Percentiles rank a stretch among this genome's conserved stretches.
phyloP scores from a whole-genome alignment of 2,797 vertebrate species.

The Parotocinclus haroldoi region DNA sequence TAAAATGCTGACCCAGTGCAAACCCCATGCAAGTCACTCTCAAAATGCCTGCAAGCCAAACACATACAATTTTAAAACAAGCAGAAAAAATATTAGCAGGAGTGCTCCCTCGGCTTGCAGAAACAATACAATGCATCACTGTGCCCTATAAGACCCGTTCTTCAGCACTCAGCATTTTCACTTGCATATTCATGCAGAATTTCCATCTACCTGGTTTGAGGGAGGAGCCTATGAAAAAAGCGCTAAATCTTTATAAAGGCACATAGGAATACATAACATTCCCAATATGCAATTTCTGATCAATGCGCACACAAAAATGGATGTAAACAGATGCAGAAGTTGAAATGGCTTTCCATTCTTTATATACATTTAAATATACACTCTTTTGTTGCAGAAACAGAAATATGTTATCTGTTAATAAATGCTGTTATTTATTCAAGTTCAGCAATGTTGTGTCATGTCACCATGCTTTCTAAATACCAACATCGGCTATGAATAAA shows the following conservation, averaged over 20 bases:
- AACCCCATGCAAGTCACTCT: constrained; percentile 12
- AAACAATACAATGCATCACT: constrained; percentile 54
- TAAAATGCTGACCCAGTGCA: constrained; percentile 13
- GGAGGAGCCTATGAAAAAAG: constrained; percentile 37
- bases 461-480: too few species aligned
- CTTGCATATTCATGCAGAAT: constrained; percentile 57
- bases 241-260: background rate
- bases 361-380: too few species aligned
- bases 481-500: too few species aligned
- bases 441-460: too few species aligned
- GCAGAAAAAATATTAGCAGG: constrained; percentile 46
- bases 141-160: constrained; percentile 44
- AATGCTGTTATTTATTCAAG: too few species aligned
- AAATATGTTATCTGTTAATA: too few species aligned
- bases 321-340: background rate
- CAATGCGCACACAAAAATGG: constrained; percentile 4
- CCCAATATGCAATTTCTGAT: background rate
- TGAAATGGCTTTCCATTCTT: background rate
- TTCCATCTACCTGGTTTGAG: constrained; percentile 48
- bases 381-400: too few species aligned
- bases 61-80: constrained; percentile 54
- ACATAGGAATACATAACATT: constrained; percentile 6
- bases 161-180: constrained; percentile 41
- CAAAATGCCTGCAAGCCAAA: constrained; percentile 28
- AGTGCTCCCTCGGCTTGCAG: constrained; percentile 36